Conservation (phyloP, 2,888 invertebrate species). For the Nemoura dubitans region DNA sequence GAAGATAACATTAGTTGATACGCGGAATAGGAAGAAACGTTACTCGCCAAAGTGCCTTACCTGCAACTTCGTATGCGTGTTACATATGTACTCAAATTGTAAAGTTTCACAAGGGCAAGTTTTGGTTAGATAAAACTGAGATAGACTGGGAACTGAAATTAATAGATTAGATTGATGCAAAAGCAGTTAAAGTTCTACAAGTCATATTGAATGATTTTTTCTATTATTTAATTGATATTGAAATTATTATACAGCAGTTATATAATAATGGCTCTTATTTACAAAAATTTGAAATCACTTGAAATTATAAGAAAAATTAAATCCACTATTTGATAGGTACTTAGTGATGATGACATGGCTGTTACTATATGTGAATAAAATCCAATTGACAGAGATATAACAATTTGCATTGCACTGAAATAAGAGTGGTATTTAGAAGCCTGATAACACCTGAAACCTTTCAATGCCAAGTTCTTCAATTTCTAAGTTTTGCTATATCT, state of each 20-base stretch:
- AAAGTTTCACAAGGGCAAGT: too few relatives aligned
- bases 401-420: too few relatives aligned
- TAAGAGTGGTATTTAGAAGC: too few relatives aligned
- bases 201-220: background rate
- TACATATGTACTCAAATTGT: background rate
- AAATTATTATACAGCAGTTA: background rate
- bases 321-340: background rate
- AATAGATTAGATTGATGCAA: background rate
- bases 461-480: too few relatives aligned
- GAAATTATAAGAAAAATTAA: background rate
- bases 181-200: background rate
- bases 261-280: background rate
- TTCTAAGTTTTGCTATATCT: too few relatives aligned
- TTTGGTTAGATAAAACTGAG: background rate
- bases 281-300: background rate
- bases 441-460: too few relatives aligned
- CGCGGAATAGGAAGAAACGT: background rate
- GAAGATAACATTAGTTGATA: slow-evolving; percentile 14
- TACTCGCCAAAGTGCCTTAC: background rate
- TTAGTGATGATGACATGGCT: too few relatives aligned
- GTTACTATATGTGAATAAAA: too few relatives aligned
- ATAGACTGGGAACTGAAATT: background rate
- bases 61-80: background rate
- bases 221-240: background rate
- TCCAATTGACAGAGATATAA: too few relatives aligned